Evolutionary conservation across 2,888 invertebrate genomes (phyloP), one percentile per base, ranked within the genome.

Genomic region (Ferrisia virgata): DNA sequence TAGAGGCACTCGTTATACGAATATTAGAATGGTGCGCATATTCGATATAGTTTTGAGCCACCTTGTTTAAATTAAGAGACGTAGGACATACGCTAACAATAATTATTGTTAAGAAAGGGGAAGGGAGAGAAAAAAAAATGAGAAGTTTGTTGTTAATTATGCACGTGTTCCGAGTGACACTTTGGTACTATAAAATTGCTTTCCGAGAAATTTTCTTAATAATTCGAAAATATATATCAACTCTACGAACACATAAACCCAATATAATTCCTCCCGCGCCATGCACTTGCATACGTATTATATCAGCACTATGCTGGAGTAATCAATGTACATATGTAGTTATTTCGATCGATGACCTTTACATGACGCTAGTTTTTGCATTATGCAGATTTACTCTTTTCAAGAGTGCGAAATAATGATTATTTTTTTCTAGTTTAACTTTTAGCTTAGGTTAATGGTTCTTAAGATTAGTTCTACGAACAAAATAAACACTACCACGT

Each of bases 331-430:
- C 36, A 36, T 18, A 11, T 18, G 15, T 18, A 76, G 72, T 76
- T 76, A 76, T 76, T 76, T 76, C 72, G 36, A 76, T 76, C 72
- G 72, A 76, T 76, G 72, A 76, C 72, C 72, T 25, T 64, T 9
- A n/a, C 22, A 53, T 53, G 53, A 53, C 53, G 53, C 22, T 53
- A 6, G 22, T 22, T 8, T 53, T 8, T 53, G 53, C 53, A 53
- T 9, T 22, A 8, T 47, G 47, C 5, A 6, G 3, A n/a, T 47
- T 47, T 47, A n/a, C n/a, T 6, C 36, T 36, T 22, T 6, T 53
- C 22, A 1, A 6, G 4, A 22, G 53, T 22, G 22, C 22, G 53
- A 53, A n/a, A n/a, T 47, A 4, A 47, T n/a, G n/a, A n/a, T 47
- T 47, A 5, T n/a, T n/a, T n/a, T 47, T 8, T n/a, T n/a, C n/a